Evolutionary conservation across 92 coral and sea anemone genomes (phyloP).

Genomic region (Siderastrea siderea): DNA sequence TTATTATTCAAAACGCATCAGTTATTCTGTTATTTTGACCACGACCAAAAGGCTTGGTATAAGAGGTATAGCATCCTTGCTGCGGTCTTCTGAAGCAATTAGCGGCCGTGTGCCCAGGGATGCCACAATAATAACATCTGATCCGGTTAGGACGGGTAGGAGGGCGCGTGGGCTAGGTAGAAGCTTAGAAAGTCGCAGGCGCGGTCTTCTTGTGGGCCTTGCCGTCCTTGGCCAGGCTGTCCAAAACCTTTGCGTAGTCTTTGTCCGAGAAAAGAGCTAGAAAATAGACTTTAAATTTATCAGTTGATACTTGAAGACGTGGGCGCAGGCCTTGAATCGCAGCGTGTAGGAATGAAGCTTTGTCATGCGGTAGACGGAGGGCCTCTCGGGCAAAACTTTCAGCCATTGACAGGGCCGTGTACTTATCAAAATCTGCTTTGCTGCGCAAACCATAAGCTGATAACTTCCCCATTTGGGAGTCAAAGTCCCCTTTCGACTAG

Average conservation of each 20-base stretch:
- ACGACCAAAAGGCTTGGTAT: no score
- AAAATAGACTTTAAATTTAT: constrained; percentile 43
- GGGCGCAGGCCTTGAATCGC: constrained; percentile 15
- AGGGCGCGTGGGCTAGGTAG: no score
- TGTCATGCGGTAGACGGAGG: neutral
- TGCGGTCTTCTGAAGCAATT: no score
- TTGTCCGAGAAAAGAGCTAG: constrained; percentile 56
- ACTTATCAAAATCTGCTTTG: constrained; percentile 27
- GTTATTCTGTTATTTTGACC: no score
- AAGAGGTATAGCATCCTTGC: no score
- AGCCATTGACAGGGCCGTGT: constrained; percentile 32
- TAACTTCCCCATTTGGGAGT: neutral
- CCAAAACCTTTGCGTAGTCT: constrained; percentile 52
- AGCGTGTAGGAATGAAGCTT: constrained; percentile 42
- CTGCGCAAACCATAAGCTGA: constrained; percentile 17
- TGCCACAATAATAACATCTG: no score
- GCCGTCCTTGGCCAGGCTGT: constrained; percentile 28
- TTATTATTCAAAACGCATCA: no score
- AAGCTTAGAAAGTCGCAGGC: constrained; percentile 6
- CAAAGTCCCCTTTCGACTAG: neutral
- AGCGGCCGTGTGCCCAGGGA: no score
- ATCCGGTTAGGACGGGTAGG: no score
- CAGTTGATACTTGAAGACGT: neutral
- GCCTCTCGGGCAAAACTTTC: constrained; percentile 8
- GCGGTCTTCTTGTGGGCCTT: constrained; percentile 26